Evolutionary conservation across 2,113 vertebrate genomes (phyloP).

Genomic region (Gavia stellata): DNA sequence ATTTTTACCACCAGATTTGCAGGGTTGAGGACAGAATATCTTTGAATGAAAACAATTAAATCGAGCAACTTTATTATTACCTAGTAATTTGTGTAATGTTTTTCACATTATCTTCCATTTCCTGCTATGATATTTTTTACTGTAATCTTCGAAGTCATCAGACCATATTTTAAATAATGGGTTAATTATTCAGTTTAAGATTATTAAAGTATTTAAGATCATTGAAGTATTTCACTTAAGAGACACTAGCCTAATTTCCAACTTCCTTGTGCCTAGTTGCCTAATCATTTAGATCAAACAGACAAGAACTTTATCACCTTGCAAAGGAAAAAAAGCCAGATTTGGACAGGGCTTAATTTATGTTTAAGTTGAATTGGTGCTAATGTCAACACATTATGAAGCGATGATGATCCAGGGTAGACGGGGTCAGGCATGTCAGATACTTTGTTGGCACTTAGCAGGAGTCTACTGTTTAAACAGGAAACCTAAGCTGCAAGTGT

Average conservation of each 20-base stretch:
- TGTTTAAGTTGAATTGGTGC: neutral
- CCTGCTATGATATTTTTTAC: neutral
- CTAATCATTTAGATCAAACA: neutral
- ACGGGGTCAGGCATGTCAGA: neutral
- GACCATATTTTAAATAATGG: neutral
- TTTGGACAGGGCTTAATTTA: neutral
- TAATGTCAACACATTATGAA: neutral
- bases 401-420: neutral
- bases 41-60: neutral
- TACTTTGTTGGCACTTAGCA: neutral
- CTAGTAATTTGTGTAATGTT: neutral
- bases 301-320: neutral
- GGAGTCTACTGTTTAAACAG: neutral
- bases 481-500: neutral
- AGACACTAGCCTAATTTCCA: neutral
- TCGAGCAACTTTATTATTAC: neutral
- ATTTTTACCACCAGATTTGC: neutral
- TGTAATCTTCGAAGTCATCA: neutral
- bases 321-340: neutral
- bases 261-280: neutral
- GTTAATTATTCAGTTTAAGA: neutral
- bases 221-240: neutral
- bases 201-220: neutral
- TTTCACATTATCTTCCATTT: neutral
- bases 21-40: neutral